phyloP scores from a whole-genome alignment of 2,797 vertebrate genomes.

The Poeciliopsis gracilis region DNA sequence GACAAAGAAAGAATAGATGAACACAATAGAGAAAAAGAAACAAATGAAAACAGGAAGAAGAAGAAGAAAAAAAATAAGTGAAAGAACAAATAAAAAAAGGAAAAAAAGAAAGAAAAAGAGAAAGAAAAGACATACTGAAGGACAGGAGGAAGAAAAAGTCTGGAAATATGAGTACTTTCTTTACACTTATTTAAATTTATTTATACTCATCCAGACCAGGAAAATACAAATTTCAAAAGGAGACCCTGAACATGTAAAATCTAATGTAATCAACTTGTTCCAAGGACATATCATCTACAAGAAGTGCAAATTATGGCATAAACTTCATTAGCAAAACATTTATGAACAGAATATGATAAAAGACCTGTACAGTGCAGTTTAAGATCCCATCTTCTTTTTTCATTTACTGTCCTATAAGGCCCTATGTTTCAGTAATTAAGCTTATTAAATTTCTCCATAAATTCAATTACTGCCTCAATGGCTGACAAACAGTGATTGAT shows the following conservation, averaged over 20 bases:
- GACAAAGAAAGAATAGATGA: background rate
- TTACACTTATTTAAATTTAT: background rate
- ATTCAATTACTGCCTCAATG: slow-evolving; percentile 10
- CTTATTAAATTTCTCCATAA: slow-evolving; percentile 1
- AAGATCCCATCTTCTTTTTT: background rate
- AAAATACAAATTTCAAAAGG: background rate
- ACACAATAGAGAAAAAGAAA: background rate
- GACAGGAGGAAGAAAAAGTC: background rate
- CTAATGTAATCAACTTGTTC: background rate
- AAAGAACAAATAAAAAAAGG: background rate
- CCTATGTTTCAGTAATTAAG: background rate
- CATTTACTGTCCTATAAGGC: background rate
- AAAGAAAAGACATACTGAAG: background rate
- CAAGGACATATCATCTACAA: background rate
- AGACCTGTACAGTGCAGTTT: background rate
- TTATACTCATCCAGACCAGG: background rate
- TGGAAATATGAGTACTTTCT: background rate
- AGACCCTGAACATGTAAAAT: background rate
- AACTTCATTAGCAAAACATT: slow-evolving; percentile 3
- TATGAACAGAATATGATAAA: background rate
- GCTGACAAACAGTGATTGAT: background rate
- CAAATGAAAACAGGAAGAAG: background rate
- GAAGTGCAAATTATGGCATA: background rate
- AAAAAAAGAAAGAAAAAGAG: background rate
- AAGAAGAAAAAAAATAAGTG: background rate